A percentile compares a stretch with the other conserved stretches of the same genome.
phyloP scores from a whole-genome alignment of 2,797 vertebrate species.

The Acanthiza pusilla region DNA sequence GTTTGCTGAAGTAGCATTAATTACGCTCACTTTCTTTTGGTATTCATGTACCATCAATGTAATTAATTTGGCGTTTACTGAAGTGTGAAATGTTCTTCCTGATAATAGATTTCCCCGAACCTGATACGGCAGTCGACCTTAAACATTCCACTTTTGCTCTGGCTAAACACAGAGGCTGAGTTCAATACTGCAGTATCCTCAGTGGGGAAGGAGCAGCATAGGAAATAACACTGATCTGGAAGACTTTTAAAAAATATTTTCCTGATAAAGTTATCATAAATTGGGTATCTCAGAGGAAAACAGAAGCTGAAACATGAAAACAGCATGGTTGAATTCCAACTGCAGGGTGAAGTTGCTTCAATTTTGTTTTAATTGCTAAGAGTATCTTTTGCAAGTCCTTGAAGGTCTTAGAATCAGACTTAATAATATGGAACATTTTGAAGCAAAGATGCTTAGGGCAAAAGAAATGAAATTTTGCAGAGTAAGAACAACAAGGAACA shows the following conservation, averaged over 20 bases:
- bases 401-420: neutral
- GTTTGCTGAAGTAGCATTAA: conserved; percentile 52
- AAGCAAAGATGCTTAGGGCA: neutral
- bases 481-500: neutral
- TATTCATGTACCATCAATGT: conserved; percentile 58
- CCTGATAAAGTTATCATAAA: neutral
- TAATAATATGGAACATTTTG: neutral
- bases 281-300: neutral
- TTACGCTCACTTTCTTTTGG: conserved; percentile 47
- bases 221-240: neutral
- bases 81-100: conserved; percentile 52
- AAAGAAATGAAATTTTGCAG: neutral
- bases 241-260: neutral
- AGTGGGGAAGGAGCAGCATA: neutral
- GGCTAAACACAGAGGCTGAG: neutral
- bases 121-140: neutral
- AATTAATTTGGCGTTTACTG: conserved; percentile 59
- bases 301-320: neutral
- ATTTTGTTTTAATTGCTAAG: neutral
- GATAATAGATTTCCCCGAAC: conserved; percentile 56
- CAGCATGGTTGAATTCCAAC: neutral
- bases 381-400: neutral
- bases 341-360: neutral
- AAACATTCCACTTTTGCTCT: neutral
- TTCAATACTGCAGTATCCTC: neutral